A percentile compares a stretch with the other conserved stretches of the same genome.
These are phyloP conservation scores for Poecilia wingei DNA, from an alignment of 2,797 vertebrate genomes.

Conservation along the genomic window DNA sequence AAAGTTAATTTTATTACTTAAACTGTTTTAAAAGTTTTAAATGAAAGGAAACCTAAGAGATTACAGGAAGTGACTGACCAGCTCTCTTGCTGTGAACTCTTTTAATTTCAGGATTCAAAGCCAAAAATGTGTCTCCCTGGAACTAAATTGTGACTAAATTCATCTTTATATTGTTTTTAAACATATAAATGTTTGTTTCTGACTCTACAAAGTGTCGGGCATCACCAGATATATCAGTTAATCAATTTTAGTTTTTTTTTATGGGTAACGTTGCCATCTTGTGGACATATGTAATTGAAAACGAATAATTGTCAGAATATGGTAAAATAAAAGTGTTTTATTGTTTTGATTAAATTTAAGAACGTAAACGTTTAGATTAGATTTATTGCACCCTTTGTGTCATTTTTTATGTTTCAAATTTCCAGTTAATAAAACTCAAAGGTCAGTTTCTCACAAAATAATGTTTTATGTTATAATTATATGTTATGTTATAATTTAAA, in stretches of 20 bases:
- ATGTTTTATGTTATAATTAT: too few species aligned
- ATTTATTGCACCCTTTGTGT: background rate
- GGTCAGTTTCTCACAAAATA: background rate
- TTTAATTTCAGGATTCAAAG: background rate
- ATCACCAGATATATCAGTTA: background rate
- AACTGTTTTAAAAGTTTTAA: background rate
- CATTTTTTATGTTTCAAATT: background rate
- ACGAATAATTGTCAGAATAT: background rate
- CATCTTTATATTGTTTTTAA: background rate
- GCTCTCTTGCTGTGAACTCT: background rate
- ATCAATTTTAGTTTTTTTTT: background rate
- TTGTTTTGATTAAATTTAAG: background rate
- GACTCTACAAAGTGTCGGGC: background rate
- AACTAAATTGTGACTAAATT: background rate
- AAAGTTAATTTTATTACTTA: background rate
- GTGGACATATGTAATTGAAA: slow-evolving; percentile 32
- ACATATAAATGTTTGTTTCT: background rate
- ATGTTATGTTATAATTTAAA: background rate
- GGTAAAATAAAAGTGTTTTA: background rate
- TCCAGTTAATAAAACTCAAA: background rate
- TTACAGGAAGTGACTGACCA: background rate
- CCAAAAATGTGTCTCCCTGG: background rate
- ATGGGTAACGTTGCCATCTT: slow-evolving; percentile 53
- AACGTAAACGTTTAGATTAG: background rate
- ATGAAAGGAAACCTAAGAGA: background rate